Evolutionary conservation across 2,113 vertebrate species (phyloP).

Genomic region (Empidonax traillii): DNA sequence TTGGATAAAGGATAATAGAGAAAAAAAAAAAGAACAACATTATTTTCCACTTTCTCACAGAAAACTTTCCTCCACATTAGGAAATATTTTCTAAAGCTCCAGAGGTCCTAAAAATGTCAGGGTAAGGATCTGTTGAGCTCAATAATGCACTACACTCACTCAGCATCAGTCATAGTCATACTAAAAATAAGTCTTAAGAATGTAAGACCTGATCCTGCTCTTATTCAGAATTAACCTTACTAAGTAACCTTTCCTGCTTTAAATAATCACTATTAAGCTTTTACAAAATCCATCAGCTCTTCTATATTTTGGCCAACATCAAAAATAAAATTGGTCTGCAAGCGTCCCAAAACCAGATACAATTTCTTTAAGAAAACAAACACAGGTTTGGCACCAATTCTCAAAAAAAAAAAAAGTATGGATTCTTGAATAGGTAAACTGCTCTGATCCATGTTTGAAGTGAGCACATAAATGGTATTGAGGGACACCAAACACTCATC

Average conservation of each 20-base stretch:
- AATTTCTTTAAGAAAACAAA: background rate
- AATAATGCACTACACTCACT: background rate
- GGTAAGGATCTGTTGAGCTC: background rate
- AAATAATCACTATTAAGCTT: slow-evolving; percentile 2
- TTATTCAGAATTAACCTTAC: background rate
- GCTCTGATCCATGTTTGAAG: background rate
- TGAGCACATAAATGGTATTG: background rate
- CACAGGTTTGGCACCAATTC: background rate
- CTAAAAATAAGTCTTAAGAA: background rate
- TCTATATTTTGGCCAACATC: background rate
- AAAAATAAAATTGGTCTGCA: background rate
- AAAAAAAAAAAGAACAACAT: background rate
- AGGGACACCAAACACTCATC: background rate
- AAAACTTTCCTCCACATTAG: background rate
- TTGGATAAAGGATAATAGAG: background rate
- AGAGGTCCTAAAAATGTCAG: background rate
- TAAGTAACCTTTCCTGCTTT: background rate
- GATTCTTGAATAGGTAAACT: background rate
- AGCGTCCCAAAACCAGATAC: background rate
- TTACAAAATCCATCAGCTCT: background rate
- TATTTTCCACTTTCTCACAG: background rate
- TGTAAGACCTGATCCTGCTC: background rate
- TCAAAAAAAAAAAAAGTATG: background rate
- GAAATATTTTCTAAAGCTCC: background rate
- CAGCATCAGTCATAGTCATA: background rate